Conservation (phyloP, 2,888 invertebrate species). For the Pseudococcus longispinus region DNA sequence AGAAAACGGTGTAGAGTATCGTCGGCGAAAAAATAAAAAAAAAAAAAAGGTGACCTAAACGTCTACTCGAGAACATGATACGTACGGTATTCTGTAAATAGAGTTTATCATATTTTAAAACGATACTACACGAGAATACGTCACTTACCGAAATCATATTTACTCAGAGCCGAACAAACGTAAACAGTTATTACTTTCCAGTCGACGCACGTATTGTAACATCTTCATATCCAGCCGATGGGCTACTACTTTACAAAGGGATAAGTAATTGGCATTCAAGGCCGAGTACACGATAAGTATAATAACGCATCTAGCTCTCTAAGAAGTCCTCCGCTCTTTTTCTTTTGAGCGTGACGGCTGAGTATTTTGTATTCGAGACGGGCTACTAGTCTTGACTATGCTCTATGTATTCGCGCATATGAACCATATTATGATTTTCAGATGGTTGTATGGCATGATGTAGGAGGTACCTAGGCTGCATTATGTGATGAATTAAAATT, state of each 20-base stretch:
- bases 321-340: background rate
- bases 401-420: background rate
- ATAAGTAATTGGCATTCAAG: slow-evolving; percentile 46
- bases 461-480: background rate
- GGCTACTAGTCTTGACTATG: background rate
- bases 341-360: slow-evolving; percentile 20
- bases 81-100: slow-evolving; percentile 21
- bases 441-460: background rate
- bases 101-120: slow-evolving; percentile 40
- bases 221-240: slow-evolving; percentile 44
- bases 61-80: slow-evolving; percentile 19
- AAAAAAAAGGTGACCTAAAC: background rate
- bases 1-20: background rate
- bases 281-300: slow-evolving; percentile 41
- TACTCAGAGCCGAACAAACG: slow-evolving; percentile 34
- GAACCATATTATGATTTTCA: background rate
- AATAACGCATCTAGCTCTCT: slow-evolving; percentile 26
- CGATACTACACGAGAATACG: slow-evolving; percentile 31
- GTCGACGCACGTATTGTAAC: slow-evolving; percentile 40
- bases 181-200: slow-evolving; percentile 31
- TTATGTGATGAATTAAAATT: background rate
- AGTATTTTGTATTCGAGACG: slow-evolving; percentile 29
- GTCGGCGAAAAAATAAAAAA: background rate
- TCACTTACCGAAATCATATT: slow-evolving; percentile 39
- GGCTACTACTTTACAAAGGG: slow-evolving; percentile 45